phyloP scores from a whole-genome alignment of 2,888 invertebrate species.

The Drosophila fungiperda region DNA sequence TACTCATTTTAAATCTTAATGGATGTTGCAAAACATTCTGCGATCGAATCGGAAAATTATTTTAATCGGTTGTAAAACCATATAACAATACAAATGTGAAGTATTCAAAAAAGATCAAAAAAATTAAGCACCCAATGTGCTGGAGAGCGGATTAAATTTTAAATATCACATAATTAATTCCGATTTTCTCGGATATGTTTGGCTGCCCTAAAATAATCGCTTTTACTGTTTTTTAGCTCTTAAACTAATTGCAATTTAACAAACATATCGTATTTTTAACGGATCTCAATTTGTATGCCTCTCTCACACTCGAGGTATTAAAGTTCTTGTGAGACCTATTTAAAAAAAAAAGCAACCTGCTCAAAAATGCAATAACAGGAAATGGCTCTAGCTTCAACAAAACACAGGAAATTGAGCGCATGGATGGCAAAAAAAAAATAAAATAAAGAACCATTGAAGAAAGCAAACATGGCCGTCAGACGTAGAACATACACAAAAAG shows the following conservation, averaged over 20 bases:
- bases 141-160: neutral
- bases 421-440: slow-evolving; percentile 44
- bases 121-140: neutral
- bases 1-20: neutral
- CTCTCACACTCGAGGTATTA: slow-evolving; percentile 15
- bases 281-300: slow-evolving; percentile 20
- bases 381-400: slow-evolving; percentile 72
- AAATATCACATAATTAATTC: neutral
- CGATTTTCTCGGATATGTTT: neutral
- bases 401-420: slow-evolving; percentile 79
- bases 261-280: slow-evolving; percentile 51
- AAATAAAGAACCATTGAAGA: slow-evolving; percentile 46
- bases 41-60: neutral
- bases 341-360: slow-evolving; percentile 51
- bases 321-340: slow-evolving; percentile 41
- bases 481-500: slow-evolving; percentile 10
- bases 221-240: slow-evolving; percentile 7
- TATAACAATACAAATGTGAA: neutral
- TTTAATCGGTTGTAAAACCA: neutral
- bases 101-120: neutral
- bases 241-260: slow-evolving; percentile 74
- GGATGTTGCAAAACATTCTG: neutral
- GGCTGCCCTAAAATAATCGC: neutral
- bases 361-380: slow-evolving; percentile 79
- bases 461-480: slow-evolving; percentile 72